These are phyloP conservation scores for Rhyacophila evoluta DNA, from an alignment of 2,888 invertebrate species.

Conservation along the genomic window DNA sequence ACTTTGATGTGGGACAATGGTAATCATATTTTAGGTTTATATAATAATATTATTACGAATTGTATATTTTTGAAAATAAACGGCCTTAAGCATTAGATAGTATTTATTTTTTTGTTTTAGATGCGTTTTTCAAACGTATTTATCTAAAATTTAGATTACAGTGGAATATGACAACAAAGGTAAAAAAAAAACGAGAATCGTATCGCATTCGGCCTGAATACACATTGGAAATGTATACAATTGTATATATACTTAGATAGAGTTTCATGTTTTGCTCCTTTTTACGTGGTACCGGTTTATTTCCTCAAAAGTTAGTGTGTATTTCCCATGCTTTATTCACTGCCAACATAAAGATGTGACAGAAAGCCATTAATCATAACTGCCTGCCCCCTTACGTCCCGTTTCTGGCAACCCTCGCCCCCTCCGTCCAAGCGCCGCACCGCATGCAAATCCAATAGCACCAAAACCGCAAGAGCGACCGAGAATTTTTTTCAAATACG, in stretches of 20 bases:
- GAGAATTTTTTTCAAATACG: not conserved
- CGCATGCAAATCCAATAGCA: slow-evolving; percentile 14
- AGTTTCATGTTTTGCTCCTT: not conserved
- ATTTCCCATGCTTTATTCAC: slow-evolving; percentile 53
- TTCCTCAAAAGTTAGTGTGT: slow-evolving; percentile 50
- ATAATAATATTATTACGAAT: too few relatives aligned
- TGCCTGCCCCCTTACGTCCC: not conserved
- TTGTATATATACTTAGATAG: not conserved
- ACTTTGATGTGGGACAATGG: too few relatives aligned
- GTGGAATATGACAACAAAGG: not conserved
- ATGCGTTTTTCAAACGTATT: too few relatives aligned
- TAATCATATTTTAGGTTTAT: too few relatives aligned
- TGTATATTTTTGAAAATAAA: too few relatives aligned
- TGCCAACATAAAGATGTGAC: slow-evolving; percentile 54
- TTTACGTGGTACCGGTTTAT: slow-evolving; percentile 40
- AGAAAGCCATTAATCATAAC: slow-evolving; percentile 52
- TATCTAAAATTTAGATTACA: too few relatives aligned
- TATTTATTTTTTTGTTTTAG: too few relatives aligned
- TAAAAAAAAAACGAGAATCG: not conserved
- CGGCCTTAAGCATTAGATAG: too few relatives aligned
- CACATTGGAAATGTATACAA: slow-evolving; percentile 14
- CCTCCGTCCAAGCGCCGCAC: not conserved
- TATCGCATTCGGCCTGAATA: not conserved
- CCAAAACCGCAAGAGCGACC: not conserved
- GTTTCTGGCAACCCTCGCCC: not conserved